phyloP scores from a whole-genome alignment of 2,113 vertebrate species.

The Vulpes ferrilata region DNA sequence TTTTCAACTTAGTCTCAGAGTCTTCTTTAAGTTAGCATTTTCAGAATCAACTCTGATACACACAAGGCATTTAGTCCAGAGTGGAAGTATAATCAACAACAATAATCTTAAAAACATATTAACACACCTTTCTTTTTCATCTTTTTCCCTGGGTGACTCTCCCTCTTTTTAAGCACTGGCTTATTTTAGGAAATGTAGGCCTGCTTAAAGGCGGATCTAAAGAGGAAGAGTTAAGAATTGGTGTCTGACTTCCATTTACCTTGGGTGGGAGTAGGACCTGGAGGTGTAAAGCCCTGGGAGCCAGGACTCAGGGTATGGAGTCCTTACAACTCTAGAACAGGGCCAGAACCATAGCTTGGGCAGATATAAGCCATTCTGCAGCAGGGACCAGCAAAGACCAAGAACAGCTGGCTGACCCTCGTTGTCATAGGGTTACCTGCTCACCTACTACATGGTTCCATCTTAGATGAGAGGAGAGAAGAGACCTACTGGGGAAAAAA shows the following conservation, averaged over 20 bases:
- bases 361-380: not conserved
- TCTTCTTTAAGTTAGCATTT: constrained; percentile 26
- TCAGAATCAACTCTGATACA: not conserved
- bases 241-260: not conserved
- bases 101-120: not conserved
- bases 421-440: not conserved
- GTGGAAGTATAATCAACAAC: not conserved
- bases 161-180: not conserved
- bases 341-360: not conserved
- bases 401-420: not conserved
- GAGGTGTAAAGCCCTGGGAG: not conserved
- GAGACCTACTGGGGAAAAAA: not conserved
- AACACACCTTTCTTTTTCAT: not conserved
- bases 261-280: not conserved
- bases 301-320: not conserved
- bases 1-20: not conserved
- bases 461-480: not conserved
- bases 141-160: not conserved
- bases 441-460: not conserved
- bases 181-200: not conserved
- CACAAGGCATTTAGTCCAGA: not conserved
- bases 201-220: not conserved
- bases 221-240: not conserved
- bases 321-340: not conserved
- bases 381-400: not conserved